These are phyloP conservation scores for Damaliscus lunatus DNA, from an alignment of 2,113 vertebrate species.

Conservation along the genomic window DNA sequence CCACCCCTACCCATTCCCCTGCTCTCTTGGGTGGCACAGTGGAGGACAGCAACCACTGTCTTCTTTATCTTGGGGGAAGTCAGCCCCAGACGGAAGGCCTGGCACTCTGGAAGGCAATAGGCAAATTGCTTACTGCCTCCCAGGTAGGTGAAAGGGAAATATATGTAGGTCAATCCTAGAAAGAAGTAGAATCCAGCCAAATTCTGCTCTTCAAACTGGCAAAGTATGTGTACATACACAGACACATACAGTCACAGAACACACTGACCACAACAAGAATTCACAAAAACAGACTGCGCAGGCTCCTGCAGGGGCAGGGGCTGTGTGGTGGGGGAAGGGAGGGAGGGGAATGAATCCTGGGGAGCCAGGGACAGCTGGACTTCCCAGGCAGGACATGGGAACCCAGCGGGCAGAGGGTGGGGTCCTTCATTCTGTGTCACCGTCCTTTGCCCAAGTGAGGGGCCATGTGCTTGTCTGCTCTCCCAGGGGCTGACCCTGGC, in stretches of 20 bases:
- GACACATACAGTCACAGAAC: background rate
- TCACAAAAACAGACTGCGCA: background rate
- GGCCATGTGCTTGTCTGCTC: background rate
- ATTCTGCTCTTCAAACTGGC: slow-evolving; percentile 40
- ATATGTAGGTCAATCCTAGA: background rate
- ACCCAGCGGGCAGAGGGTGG: background rate
- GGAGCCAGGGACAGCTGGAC: background rate
- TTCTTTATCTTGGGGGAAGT: background rate
- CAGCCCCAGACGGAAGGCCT: background rate
- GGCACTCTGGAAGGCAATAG: background rate
- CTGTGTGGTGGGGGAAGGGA: background rate
- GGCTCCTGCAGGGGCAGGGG: background rate
- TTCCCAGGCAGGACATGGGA: background rate
- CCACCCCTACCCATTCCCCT: background rate
- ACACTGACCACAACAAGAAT: background rate
- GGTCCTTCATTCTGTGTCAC: background rate
- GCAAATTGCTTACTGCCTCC: background rate
- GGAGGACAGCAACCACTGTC: background rate
- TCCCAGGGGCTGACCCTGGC: background rate
- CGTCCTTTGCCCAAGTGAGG: background rate
- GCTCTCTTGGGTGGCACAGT: background rate
- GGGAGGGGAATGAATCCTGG: background rate
- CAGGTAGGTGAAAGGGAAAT: background rate
- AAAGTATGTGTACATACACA: background rate
- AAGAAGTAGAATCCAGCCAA: slow-evolving; percentile 37